phyloP scores from a whole-genome alignment of 1,140 invertebrate genomes.

The Euura lappo region DNA sequence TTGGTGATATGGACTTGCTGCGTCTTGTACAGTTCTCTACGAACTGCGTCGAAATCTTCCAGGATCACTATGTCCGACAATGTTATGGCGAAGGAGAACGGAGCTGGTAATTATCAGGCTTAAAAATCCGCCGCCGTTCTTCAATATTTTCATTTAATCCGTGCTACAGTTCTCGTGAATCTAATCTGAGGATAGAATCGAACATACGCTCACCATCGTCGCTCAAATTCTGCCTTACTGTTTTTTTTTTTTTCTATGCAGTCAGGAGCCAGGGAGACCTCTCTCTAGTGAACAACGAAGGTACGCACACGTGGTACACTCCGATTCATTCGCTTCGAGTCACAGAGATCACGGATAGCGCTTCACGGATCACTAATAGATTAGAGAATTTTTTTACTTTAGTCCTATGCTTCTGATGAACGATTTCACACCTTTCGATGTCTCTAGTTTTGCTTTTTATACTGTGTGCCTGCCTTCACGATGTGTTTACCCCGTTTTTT shows the following conservation, averaged over 20 bases:
- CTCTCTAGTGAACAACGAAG: conserved; percentile 57
- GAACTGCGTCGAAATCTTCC: conserved; percentile 80
- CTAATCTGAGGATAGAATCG: background rate
- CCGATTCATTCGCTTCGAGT: too few species aligned
- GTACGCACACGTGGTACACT: conserved; percentile 54
- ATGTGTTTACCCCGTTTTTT: conserved; percentile 24
- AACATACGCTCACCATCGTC: background rate
- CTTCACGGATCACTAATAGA: too few species aligned
- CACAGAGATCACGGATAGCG: too few species aligned
- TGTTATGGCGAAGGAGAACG: conserved; percentile 74
- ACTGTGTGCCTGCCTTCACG: conserved; percentile 52
- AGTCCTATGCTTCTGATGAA: too few species aligned
- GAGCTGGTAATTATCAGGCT: conserved; percentile 63
- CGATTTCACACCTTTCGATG: too few species aligned
- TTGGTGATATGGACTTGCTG: conserved; percentile 93
- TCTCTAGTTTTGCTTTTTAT: background rate
- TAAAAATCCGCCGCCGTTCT: background rate
- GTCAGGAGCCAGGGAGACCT: conserved; percentile 51
- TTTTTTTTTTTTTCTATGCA: conserved; percentile 40
- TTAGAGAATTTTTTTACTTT: too few species aligned
- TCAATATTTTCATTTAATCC: background rate
- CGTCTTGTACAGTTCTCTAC: conserved; percentile 92
- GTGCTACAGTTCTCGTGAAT: background rate
- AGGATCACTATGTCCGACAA: conserved; percentile 81
- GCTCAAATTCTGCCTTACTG: background rate